Conservation (phyloP, 2,113 vertebrate species). For the Peromyscus maniculatus region DNA sequence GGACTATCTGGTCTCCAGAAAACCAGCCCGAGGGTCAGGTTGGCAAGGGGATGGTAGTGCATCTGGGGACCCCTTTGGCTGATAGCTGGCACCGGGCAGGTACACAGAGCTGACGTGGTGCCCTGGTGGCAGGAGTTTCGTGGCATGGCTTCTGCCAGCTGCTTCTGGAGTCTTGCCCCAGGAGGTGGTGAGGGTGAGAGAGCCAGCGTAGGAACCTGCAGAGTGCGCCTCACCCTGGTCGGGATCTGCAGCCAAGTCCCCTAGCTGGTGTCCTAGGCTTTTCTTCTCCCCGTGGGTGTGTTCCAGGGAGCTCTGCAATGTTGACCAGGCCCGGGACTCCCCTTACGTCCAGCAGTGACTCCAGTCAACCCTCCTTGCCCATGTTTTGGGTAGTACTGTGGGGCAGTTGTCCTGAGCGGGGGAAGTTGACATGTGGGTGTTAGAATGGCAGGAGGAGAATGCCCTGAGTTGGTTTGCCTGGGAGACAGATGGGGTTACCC, state of each 20-base stretch:
- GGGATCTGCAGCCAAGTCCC: neutral
- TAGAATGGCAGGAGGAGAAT: constrained; percentile 67
- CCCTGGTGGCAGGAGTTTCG: constrained; percentile 70
- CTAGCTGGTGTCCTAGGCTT: neutral
- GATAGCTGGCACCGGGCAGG: neutral
- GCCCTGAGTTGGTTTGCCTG: constrained; percentile 59
- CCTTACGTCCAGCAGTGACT: neutral
- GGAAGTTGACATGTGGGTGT: constrained; percentile 69
- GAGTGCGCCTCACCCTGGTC: neutral
- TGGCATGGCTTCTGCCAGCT: constrained; percentile 71
- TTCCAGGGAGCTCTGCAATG: constrained; percentile 18
- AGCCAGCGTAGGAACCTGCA: neutral
- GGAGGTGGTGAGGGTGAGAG: constrained; percentile 67
- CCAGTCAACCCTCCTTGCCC: constrained; percentile 10
- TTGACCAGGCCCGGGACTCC: neutral
- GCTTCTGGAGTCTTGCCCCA: constrained; percentile 72
- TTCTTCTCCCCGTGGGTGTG: neutral
- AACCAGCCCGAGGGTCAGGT: neutral
- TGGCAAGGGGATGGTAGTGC: neutral
- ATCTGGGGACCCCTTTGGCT: neutral
- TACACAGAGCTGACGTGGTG: constrained; percentile 48
- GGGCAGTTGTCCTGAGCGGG: constrained; percentile 9
- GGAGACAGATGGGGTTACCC: constrained; percentile 53
- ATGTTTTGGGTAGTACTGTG: constrained; percentile 66
- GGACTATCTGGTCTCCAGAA: constrained; percentile 23